These are phyloP conservation scores for Lates japonicus DNA, from an alignment of 2,797 vertebrate genomes.

Conservation along the genomic window DNA sequence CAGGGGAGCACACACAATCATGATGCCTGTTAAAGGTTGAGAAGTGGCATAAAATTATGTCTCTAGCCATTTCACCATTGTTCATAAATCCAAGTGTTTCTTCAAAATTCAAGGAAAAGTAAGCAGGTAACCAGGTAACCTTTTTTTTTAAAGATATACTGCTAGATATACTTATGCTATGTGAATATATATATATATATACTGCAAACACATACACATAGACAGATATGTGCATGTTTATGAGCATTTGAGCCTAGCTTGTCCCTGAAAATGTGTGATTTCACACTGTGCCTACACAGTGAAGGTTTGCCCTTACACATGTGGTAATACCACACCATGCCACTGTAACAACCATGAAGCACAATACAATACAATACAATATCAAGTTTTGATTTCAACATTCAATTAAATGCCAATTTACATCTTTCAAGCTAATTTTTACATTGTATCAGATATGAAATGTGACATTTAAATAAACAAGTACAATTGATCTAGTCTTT, in stretches of 20 bases:
- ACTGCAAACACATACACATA: background rate
- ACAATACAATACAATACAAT: conserved; percentile 4
- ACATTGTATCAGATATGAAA: background rate
- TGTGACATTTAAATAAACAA: conserved; percentile 7
- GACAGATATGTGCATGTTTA: background rate
- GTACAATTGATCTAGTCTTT: background rate
- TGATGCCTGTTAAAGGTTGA: conserved; percentile 42
- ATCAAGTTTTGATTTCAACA: background rate
- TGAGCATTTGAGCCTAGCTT: background rate
- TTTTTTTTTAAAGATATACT: background rate
- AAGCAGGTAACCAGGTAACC: background rate
- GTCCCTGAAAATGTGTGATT: background rate
- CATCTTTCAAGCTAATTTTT: background rate
- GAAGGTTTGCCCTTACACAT: background rate
- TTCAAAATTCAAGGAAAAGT: background rate
- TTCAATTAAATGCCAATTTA: background rate
- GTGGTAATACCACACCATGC: background rate
- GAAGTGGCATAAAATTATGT: conserved; percentile 55
- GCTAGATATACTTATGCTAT: background rate
- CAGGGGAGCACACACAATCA: conserved; percentile 24
- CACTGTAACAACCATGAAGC: background rate
- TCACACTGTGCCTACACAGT: background rate
- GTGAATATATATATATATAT: background rate
- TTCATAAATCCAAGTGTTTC: conserved; percentile 17
- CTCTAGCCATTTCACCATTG: background rate